Evolutionary conservation across 2,113 vertebrate genomes (phyloP), one percentile per base, ranked within the genome.

Genomic region (Pseudorhombus dupliciocellatus): DNA sequence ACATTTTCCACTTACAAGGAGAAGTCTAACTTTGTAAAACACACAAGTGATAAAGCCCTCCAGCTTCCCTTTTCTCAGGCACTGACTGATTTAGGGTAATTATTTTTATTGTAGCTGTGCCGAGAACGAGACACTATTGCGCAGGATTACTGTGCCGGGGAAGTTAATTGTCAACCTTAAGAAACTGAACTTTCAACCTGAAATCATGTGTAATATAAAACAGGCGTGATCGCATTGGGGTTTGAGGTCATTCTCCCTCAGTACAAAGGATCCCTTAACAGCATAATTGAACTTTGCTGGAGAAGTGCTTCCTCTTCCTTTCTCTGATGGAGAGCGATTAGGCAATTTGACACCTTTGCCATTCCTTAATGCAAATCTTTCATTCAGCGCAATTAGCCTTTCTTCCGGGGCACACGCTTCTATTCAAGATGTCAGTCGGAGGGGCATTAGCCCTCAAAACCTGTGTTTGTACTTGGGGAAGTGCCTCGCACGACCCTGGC

Each of bases 381-480:
- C 72, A 84, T 91, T 90, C 73, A 82, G 78, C 60, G 73, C 83
- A 86, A 92, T 92, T 92, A 93, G 83, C 85, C 84, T 89, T 77
- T 89, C 73, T 84, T 80, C 76, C 57, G 42, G 84, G 66, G 76
- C 68, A 15, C 66, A 69, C 75, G 42, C 75, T 76, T 73, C 76
- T 66, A 66, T 85, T 87, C 73, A 81, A 53, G 34, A 77, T 88
- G 81, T 87, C 89, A 89, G 79, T 73, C 59, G 51, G 25, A 57
- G 16, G 51, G 61, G 56, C 66, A 65, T 84, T 83, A 84, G 73
- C 71, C 76, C 68, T 74, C 66, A 75, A 50, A 81, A 73, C 56
- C 54, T 71, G 64, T 59, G 63, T 86, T 85, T 88, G 73, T 68
- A 68, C 66, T 84, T 5, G 44, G 52, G 60, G 40, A 61, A 22